These are phyloP conservation scores for Linyphia triangularis DNA, from an alignment of 2,888 invertebrate genomes.

Conservation along the genomic window DNA sequence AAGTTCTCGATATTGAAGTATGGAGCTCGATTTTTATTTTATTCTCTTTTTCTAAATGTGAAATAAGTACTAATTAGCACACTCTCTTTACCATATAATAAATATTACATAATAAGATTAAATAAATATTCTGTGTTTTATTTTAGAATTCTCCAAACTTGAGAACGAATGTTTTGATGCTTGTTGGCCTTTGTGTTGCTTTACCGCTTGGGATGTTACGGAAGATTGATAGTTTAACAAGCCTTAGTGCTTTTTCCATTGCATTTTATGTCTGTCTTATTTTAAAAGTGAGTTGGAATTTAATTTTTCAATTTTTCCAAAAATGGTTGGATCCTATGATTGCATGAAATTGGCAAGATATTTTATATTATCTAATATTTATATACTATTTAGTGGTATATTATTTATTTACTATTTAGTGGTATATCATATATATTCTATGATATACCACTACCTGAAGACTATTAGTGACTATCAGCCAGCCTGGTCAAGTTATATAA, in stretches of 20 bases:
- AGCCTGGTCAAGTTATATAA: too few species aligned
- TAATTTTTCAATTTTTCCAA: too few species aligned
- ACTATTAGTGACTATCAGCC: too few species aligned
- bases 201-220: conserved; percentile 92
- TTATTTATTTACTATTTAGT: too few species aligned
- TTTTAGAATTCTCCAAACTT: conserved; percentile 75
- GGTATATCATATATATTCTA: too few species aligned
- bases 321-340: too few species aligned
- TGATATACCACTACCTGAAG: too few species aligned
- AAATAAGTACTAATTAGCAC: not conserved
- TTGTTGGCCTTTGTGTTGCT: conserved; percentile 84
- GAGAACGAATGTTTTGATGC: conserved; percentile 78
- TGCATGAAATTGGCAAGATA: too few species aligned
- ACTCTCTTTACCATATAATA: not conserved
- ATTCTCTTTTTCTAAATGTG: not conserved
- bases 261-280: conserved; percentile 94
- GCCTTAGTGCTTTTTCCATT: conserved; percentile 93
- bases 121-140: not conserved
- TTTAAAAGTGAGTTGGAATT: conserved; percentile 88
- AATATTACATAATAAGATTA: not conserved
- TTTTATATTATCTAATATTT: too few species aligned
- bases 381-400: too few species aligned
- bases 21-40: not conserved
- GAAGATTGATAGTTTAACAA: conserved; percentile 93
- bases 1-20: conserved; percentile 86